Evolutionary conservation across 2,797 vertebrate genomes (phyloP).

Genomic region (Protonibea diacanthus): DNA sequence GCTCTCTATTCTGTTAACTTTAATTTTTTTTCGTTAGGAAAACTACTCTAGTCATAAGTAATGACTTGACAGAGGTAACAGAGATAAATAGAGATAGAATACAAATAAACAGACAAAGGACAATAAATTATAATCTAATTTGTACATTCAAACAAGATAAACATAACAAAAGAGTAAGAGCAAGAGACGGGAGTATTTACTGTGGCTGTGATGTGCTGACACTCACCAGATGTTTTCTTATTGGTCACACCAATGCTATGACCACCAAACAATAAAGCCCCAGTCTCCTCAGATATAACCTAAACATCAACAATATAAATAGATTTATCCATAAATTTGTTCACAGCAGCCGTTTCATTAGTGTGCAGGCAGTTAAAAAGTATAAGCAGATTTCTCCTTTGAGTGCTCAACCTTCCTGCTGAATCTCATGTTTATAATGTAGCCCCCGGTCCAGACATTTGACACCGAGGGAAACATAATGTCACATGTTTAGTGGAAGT

Average conservation of each 20-base stretch:
- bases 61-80: neutral
- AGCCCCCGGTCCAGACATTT: neutral
- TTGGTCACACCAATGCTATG: constrained; percentile 27
- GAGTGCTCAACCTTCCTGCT: neutral
- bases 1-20: neutral
- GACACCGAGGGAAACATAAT: neutral
- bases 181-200: neutral
- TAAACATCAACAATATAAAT: constrained; percentile 17
- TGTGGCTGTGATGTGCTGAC: constrained; percentile 6
- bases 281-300: constrained; percentile 13
- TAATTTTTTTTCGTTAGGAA: neutral
- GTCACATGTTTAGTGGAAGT: constrained; percentile 4
- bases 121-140: neutral
- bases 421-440: neutral
- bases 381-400: constrained; percentile 8
- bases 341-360: constrained; percentile 11
- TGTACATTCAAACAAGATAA: neutral
- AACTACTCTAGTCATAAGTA: neutral
- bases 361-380: neutral
- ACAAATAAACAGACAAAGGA: neutral
- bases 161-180: neutral
- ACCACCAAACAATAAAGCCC: constrained; percentile 37
- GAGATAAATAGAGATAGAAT: neutral
- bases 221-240: constrained; percentile 8
- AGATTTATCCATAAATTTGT: constrained; percentile 13